Evolutionary conservation across 2,888 invertebrate species (phyloP).

Genomic region (Agriotes lineatus): DNA sequence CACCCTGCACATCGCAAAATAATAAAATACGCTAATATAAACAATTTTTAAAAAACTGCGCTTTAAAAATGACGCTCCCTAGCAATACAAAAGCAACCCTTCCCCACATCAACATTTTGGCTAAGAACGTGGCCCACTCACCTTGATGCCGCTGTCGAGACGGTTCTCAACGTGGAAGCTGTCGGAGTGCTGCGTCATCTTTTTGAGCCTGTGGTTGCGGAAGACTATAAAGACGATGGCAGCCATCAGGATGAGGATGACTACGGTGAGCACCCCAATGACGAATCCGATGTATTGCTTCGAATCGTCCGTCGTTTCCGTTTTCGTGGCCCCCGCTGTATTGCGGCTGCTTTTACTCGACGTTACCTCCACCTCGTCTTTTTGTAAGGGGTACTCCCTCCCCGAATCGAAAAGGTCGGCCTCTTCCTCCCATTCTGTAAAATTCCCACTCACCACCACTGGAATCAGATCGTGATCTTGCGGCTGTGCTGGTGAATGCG

Average conservation of each 20-base stretch:
- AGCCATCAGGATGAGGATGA: conserved; percentile 77
- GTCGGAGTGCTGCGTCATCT: conserved; percentile 57
- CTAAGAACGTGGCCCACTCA: too few relatives aligned
- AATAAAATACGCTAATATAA: too few relatives aligned
- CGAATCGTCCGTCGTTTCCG: conserved; percentile 68
- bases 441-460: conserved; percentile 74
- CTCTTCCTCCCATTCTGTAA: conserved; percentile 74
- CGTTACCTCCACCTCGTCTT: conserved; percentile 76
- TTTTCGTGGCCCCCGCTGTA: conserved; percentile 52
- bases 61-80: too few relatives aligned
- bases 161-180: conserved; percentile 63
- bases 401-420: conserved; percentile 64
- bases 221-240: conserved; percentile 79
- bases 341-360: conserved; percentile 70
- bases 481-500: conserved; percentile 54
- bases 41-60: too few relatives aligned
- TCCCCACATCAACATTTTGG: too few relatives aligned
- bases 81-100: too few relatives aligned
- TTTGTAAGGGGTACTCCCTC: conserved; percentile 75
- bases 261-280: conserved; percentile 78
- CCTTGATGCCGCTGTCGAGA: conserved; percentile 62
- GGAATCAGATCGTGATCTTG: conserved; percentile 53
- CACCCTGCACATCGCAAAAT: not conserved
- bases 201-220: conserved; percentile 71
- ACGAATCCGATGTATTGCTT: conserved; percentile 75